phyloP scores from a whole-genome alignment of 2,113 vertebrate genomes.

The Aplodontia rufa region DNA sequence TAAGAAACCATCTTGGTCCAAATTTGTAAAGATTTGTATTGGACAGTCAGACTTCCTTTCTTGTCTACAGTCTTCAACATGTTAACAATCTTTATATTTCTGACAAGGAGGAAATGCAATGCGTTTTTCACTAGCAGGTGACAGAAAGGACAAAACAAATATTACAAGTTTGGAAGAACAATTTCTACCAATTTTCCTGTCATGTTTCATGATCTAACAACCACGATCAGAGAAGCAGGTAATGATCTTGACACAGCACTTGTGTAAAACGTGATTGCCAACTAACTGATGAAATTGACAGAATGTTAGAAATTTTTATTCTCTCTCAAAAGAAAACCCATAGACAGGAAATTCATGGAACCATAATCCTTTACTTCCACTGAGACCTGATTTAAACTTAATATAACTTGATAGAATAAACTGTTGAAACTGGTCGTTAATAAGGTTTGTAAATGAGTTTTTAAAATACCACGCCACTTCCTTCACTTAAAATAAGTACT shows the following conservation, averaged over 20 bases:
- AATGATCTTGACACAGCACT: neutral
- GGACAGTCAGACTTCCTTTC: neutral
- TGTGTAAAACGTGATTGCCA: neutral
- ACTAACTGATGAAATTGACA: neutral
- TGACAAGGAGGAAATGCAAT: conserved; percentile 17
- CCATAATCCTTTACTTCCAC: neutral
- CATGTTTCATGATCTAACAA: neutral
- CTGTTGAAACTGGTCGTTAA: neutral
- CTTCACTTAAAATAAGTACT: neutral
- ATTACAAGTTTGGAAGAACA: neutral
- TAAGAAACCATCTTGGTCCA: neutral
- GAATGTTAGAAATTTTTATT: neutral
- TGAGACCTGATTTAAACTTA: neutral
- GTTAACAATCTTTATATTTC: conserved; percentile 15
- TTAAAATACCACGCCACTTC: neutral
- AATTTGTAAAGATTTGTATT: neutral
- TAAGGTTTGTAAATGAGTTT: neutral
- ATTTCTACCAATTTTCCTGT: neutral
- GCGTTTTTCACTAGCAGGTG: neutral
- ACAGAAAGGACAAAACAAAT: conserved; percentile 23
- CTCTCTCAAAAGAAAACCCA: neutral
- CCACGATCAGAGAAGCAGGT: neutral
- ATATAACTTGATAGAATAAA: neutral
- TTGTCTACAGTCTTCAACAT: neutral
- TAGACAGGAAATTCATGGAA: neutral